Base-by-base conservation (phyloP, 2,888 invertebrate species). In the Eupithecia inturbata region DNA sequence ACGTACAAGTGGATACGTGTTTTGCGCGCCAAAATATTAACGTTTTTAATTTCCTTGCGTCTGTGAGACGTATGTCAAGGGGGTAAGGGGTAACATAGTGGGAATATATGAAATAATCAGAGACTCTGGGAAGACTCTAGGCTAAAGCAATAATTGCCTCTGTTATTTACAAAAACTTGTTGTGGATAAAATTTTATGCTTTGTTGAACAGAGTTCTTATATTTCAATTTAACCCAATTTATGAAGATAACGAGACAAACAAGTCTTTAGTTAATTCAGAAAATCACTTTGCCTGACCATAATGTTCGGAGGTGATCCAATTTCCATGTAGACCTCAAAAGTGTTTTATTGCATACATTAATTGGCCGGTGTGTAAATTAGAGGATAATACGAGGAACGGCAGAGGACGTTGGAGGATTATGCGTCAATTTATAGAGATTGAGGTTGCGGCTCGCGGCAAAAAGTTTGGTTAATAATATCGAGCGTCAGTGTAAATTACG, bases 321-420 rank as follows among this genome's bases (percentile, higher is more conserved):
- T 75, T 72, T 68, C 67, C 19, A 76, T 71, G 71, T 74, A 87
- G 84, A 88, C 85, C 85, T 64, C n/a, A 85, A 84, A 84, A 82
- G 84, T 83, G 79, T 82, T 86, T 89, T 88, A 87, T 88, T 88
- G 85, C 82, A 82, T 76, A 72, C 74, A 74, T 89, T 91, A 91
- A 91, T 91, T 90, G 90, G 90, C 79, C 91, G 92, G 91, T 88
- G 86, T 86, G 89, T 88, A 89, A 91, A 91, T 92, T 91, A 90
- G 88, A 92, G 89, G 88, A 90, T 87, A 83, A 86, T 87, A 83
- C 83, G 82, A 82, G 85, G 85, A 80, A 82, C 80, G 83, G 62
- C 75, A 75, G 78, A 86, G 87, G 87, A 86, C 87, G 87, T 84
- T 81, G 79, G 83, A 83, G 80, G 82, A 83, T 84, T 83, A 86